Evolutionary conservation across 2,113 vertebrate genomes (phyloP), one percentile per base, ranked within the genome.

Genomic region (Lepus timidus): DNA sequence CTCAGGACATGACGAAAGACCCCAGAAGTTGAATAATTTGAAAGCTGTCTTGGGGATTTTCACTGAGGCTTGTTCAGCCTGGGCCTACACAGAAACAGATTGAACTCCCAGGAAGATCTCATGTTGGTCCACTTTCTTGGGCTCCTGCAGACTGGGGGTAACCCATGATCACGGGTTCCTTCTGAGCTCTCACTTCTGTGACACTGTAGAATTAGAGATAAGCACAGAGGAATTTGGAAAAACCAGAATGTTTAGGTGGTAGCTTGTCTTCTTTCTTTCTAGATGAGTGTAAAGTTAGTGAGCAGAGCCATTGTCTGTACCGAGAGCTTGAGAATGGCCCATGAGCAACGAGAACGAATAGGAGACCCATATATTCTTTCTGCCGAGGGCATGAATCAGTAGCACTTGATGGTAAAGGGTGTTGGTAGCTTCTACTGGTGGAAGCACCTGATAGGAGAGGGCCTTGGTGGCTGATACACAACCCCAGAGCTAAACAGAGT

Each of bases 241-340:
- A 85, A 39, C 1, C 68, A 85, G 58, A 78, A 91, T 27, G 23
- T 81, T 88, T 85, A 73, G 62, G 13, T 62, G 74, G 49, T 94
- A 89, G 75, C 83, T 86, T 84, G n/a, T n/a, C 82, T 88, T 58
- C 29, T 94, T 84, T 82, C 52, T 73, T 92, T 95, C n/a, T 94
- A 74, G 17, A 62, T 87, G 27, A 79, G 36, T 78, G 4, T 94
- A 80, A 94, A 33, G 33, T 90, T 86, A 70, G 9, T 96, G 79
- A 89, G 23, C 29, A 65, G 68, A 92, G 13, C 9, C 3, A 9
- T 0, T 88, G 58, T 85, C 64, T 90, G 78, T 92, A 86, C n/a
- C 74, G 13, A 65, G 75, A 92, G 31, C 19, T 33, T 82, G 25
- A 89, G 52, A 81, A 27, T 87, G 88, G 52, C 67, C 62, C 52